Conservation (phyloP, 2,113 vertebrate species). For the Sterrhoptilus dennistouni region DNA sequence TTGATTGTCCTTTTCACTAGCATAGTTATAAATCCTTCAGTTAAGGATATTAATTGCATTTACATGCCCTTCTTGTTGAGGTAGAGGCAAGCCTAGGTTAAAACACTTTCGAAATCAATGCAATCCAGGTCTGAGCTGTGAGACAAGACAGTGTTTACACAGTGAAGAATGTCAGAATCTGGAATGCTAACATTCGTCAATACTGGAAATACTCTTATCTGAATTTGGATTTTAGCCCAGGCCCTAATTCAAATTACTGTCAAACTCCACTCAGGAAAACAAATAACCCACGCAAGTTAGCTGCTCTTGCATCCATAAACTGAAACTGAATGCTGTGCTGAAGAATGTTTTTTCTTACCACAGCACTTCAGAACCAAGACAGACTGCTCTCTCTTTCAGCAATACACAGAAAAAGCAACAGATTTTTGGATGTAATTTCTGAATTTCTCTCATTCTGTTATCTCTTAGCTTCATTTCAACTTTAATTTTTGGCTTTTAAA, state of each 20-base stretch:
- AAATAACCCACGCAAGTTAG: not conserved
- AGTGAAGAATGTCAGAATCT: not conserved
- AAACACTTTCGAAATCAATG: not conserved
- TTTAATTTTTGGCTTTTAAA: slow-evolving; percentile 16
- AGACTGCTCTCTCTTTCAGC: not conserved
- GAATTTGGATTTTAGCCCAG: not conserved
- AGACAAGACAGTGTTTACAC: not conserved
- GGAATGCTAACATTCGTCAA: slow-evolving; percentile 23
- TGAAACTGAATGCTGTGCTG: not conserved
- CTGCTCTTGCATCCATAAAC: not conserved
- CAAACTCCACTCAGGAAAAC: not conserved
- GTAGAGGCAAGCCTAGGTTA: not conserved
- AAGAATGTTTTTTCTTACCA: not conserved
- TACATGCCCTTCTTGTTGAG: not conserved
- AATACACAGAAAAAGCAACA: not conserved
- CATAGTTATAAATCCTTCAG: not conserved
- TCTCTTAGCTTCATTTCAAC: not conserved
- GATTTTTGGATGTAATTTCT: not conserved
- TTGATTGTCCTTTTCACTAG: not conserved
- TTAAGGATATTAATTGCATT: not conserved
- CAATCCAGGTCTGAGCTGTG: not conserved
- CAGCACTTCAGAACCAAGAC: not conserved
- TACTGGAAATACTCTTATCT: slow-evolving; percentile 17
- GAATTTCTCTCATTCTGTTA: not conserved
- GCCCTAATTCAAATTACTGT: not conserved